These are phyloP conservation scores for Isoperla grammatica DNA, from an alignment of 2,888 invertebrate species.

Conservation along the genomic window DNA sequence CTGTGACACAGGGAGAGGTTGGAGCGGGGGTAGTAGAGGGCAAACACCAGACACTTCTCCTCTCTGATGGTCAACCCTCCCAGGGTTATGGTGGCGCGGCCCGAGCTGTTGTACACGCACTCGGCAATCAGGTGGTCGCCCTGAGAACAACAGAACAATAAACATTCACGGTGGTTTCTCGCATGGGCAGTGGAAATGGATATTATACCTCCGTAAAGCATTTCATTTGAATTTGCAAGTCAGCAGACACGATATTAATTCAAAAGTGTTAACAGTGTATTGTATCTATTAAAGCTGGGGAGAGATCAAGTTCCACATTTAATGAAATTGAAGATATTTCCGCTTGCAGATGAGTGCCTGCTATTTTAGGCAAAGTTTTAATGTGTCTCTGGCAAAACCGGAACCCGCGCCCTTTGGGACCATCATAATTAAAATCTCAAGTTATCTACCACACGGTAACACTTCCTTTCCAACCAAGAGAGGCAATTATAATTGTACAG, in stretches of 20 bases:
- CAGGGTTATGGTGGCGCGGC: constrained; percentile 59
- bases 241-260: no score
- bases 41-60: constrained; percentile 61
- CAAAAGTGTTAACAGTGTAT: background rate
- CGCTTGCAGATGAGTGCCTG: background rate
- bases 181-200: no score
- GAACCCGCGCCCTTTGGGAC: background rate
- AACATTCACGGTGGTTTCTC: no score
- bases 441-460: background rate
- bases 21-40: constrained; percentile 62
- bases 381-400: background rate
- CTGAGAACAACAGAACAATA: constrained; percentile 41
- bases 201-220: no score
- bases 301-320: no score
- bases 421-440: constrained; percentile 2
- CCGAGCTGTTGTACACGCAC: constrained; percentile 63
- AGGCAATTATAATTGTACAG: background rate
- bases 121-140: constrained; percentile 65
- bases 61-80: constrained; percentile 62
- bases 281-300: no score
- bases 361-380: background rate
- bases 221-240: no score
- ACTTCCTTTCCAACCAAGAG: background rate
- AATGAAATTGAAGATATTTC: no score
- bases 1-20: constrained; percentile 62